Conservation (phyloP, 2,888 invertebrate species). For the Neoaliturus tenellus region DNA sequence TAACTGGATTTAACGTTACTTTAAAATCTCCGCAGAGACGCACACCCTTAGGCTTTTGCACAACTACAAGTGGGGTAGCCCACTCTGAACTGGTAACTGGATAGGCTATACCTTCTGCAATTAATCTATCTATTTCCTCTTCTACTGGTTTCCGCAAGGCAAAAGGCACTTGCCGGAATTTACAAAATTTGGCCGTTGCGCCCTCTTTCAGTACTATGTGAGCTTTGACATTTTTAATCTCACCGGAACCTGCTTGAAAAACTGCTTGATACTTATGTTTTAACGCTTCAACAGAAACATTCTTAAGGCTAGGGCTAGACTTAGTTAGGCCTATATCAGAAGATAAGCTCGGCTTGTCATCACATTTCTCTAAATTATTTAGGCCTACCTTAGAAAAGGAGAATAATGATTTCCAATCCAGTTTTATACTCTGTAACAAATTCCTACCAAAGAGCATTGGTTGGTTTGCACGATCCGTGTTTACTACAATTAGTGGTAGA, state of each 20-base stretch:
- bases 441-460: neutral
- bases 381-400: neutral
- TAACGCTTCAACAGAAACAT: neutral
- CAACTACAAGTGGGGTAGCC: too few species aligned
- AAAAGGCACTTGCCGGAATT: conserved; percentile 28
- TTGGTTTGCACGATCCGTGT: neutral
- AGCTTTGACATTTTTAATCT: too few species aligned
- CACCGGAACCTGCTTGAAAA: too few species aligned
- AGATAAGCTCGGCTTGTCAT: neutral
- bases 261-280: too few species aligned
- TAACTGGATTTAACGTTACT: conserved; percentile 65
- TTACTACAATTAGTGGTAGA: neutral
- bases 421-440: neutral
- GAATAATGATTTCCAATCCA: neutral
- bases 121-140: too few species aligned
- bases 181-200: too few species aligned
- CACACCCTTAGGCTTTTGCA: too few species aligned
- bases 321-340: neutral
- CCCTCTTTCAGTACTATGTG: too few species aligned
- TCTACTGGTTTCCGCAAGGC: neutral
- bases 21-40: too few species aligned
- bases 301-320: conserved; percentile 8
- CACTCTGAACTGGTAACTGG: conserved; percentile 61
- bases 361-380: neutral
- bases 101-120: too few species aligned